Conservation (phyloP, 2,888 invertebrate genomes). For the Scaptomyza flava region DNA sequence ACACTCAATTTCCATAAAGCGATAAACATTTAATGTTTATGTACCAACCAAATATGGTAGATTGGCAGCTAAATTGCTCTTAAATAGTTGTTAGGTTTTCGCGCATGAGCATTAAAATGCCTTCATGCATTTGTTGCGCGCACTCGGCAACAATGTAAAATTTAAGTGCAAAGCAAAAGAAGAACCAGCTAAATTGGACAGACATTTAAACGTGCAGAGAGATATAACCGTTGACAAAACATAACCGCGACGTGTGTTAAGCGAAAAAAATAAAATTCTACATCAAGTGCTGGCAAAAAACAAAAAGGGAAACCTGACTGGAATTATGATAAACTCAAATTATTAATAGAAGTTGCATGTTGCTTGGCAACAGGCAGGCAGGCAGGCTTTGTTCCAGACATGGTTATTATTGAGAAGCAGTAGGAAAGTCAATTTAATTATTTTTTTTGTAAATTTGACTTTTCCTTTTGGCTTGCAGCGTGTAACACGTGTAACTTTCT, state of each 20-base stretch:
- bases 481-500: constrained; percentile 72
- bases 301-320: constrained; percentile 58
- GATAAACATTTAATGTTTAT: neutral
- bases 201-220: constrained; percentile 53
- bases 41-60: constrained; percentile 9
- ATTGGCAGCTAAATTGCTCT: constrained; percentile 42
- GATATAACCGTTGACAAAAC: constrained; percentile 60
- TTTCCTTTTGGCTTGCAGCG: constrained; percentile 59
- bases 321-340: constrained; percentile 65
- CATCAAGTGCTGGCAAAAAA: constrained; percentile 15
- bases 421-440: constrained; percentile 46
- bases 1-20: neutral
- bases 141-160: constrained; percentile 62
- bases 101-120: constrained; percentile 57
- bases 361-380: constrained; percentile 1
- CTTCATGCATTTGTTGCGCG: constrained; percentile 54
- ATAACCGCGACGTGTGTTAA: constrained; percentile 50
- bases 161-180: constrained; percentile 37
- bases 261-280: constrained; percentile 52
- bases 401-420: constrained; percentile 40
- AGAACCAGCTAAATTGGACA: constrained; percentile 8
- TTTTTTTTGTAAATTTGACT: constrained; percentile 26
- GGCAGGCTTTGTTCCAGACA: constrained; percentile 3
- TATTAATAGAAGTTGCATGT: constrained; percentile 62
- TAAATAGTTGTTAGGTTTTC: constrained; percentile 46